These are phyloP conservation scores for Perca fluviatilis DNA, from an alignment of 2,113 vertebrate species.

Conservation along the genomic window DNA sequence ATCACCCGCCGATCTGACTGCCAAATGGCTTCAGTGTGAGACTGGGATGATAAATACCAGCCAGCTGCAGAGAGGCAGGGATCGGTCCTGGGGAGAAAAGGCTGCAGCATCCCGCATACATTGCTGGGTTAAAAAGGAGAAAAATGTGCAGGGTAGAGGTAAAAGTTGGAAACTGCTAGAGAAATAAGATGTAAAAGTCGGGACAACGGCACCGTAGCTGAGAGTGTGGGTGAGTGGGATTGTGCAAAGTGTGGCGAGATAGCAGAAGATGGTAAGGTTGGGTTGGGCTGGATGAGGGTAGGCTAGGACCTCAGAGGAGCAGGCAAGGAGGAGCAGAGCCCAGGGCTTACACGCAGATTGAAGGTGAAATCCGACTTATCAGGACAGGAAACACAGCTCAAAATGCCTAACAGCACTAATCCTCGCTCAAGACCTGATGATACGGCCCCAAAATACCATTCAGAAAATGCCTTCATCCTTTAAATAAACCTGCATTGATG, in stretches of 20 bases:
- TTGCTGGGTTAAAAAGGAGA: conserved; percentile 27
- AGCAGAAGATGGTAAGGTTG: conserved; percentile 50
- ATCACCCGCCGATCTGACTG: conserved; percentile 90
- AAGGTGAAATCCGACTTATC: conserved; percentile 85
- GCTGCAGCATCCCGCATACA: conserved; percentile 50
- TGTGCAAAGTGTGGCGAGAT: conserved; percentile 52
- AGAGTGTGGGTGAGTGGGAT: conserved; percentile 23
- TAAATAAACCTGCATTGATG: conserved; percentile 84
- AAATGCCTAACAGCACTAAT: conserved; percentile 84
- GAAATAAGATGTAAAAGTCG: conserved; percentile 44
- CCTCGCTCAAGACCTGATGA: conserved; percentile 81
- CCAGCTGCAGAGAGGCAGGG: conserved; percentile 80
- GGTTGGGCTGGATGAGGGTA: conserved; percentile 71
- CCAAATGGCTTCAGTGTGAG: conserved; percentile 89
- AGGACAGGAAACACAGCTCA: conserved; percentile 81
- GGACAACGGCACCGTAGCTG: conserved; percentile 10
- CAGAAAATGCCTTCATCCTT: conserved; percentile 84
- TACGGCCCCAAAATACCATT: conserved; percentile 81
- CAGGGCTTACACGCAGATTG: conserved; percentile 82
- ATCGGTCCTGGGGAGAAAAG: conserved; percentile 71
- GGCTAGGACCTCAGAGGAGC: conserved; percentile 74
- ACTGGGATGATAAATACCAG: conserved; percentile 90
- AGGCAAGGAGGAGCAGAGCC: conserved; percentile 79
- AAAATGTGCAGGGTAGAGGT: conserved; percentile 24
- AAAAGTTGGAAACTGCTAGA: conserved; percentile 28